Conservation (phyloP, 1,140 invertebrate genomes). For the Mesaphorura yosii region DNA sequence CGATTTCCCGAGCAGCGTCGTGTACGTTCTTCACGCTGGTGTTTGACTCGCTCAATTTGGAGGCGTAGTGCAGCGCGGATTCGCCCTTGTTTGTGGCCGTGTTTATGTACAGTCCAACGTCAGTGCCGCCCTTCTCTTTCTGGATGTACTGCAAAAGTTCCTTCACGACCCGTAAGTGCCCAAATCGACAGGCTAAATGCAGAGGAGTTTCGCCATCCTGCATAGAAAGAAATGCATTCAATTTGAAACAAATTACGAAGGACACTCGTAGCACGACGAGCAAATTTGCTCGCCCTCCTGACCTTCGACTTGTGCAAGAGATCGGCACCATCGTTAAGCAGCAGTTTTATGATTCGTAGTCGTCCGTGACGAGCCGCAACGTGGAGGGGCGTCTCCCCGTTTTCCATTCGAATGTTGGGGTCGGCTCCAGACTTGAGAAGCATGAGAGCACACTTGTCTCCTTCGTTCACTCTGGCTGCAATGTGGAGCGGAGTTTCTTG, state of each 20-base stretch:
- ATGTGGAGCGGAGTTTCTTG: slow-evolving; percentile 92
- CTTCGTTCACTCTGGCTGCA: slow-evolving; percentile 79
- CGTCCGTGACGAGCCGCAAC: slow-evolving; percentile 65
- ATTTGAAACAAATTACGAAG: slow-evolving; percentile 14
- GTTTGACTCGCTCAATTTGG: slow-evolving; percentile 59
- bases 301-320: slow-evolving; percentile 82
- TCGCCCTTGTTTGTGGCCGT: slow-evolving; percentile 79
- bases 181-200: slow-evolving; percentile 66
- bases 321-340: slow-evolving; percentile 83
- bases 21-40: background rate
- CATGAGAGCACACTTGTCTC: slow-evolving; percentile 93
- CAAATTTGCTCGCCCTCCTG: slow-evolving; percentile 27
- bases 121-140: slow-evolving; percentile 54
- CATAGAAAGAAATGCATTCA: too few species aligned
- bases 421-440: slow-evolving; percentile 92
- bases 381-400: slow-evolving; percentile 77
- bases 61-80: slow-evolving; percentile 80
- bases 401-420: slow-evolving; percentile 80
- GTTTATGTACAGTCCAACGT: slow-evolving; percentile 63
- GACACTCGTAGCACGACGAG: background rate
- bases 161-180: slow-evolving; percentile 70
- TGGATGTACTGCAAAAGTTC: slow-evolving; percentile 77
- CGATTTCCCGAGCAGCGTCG: slow-evolving; percentile 79
- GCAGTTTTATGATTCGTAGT: slow-evolving; percentile 64
- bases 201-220: slow-evolving; percentile 91